phyloP scores from a whole-genome alignment of 1,140 invertebrate genomes.

The Trialeurodes vaporariorum region DNA sequence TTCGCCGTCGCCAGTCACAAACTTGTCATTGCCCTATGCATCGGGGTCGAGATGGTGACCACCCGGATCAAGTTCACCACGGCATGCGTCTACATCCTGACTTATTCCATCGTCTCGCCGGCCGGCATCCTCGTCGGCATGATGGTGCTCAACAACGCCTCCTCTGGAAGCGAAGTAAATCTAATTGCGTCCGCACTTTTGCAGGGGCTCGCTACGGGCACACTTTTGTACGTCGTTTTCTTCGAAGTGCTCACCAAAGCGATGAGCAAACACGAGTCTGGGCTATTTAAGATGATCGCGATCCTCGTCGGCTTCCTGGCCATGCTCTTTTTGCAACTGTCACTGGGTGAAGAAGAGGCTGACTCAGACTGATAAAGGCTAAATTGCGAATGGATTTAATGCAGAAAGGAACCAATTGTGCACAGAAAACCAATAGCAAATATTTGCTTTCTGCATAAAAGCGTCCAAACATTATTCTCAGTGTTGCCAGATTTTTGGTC shows the following conservation, averaged over 20 bases:
- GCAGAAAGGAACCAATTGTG: no score
- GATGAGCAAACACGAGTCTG: background rate
- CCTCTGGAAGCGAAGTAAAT: slow-evolving; percentile 6
- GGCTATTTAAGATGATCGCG: slow-evolving; percentile 50
- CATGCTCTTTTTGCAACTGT: slow-evolving; percentile 60
- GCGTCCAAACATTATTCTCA: no score
- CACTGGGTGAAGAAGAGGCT: background rate
- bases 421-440: no score
- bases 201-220: slow-evolving; percentile 38
- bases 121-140: slow-evolving; percentile 49
- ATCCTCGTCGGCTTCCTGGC: slow-evolving; percentile 58
- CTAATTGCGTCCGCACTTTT: slow-evolving; percentile 25
- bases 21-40: slow-evolving; percentile 43
- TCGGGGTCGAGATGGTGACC: slow-evolving; percentile 39
- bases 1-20: slow-evolving; percentile 51
- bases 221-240: slow-evolving; percentile 39
- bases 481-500: no score
- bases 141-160: slow-evolving; percentile 36
- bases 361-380: background rate
- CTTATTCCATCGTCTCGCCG: slow-evolving; percentile 41
- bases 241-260: slow-evolving; percentile 38
- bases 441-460: no score
- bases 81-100: slow-evolving; percentile 36
- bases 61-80: slow-evolving; percentile 29
- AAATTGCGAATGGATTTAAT: background rate